Percentiles rank a stretch among this genome's conserved stretches.
Conservation (phyloP, 1,140 invertebrate species). For the Sipha flava region DNA sequence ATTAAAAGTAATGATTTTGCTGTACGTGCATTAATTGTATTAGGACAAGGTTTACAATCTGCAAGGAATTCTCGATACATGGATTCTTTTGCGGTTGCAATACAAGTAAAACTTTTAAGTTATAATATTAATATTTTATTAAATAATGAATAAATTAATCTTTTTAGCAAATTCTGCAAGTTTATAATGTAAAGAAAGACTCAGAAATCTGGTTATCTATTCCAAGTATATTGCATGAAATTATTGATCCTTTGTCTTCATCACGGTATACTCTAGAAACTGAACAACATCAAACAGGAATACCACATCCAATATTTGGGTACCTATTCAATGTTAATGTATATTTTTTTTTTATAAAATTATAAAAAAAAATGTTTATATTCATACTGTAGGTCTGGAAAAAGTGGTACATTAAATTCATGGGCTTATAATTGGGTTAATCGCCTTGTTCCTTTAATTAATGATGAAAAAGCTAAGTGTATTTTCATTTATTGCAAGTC, state of each 20-base stretch:
- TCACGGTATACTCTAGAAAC: slow-evolving; percentile 18
- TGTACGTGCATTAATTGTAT: slow-evolving; percentile 53
- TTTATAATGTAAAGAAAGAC: slow-evolving; percentile 50
- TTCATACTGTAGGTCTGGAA: slow-evolving; percentile 53
- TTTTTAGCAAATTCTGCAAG: slow-evolving; percentile 23
- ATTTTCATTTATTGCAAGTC: slow-evolving; percentile 58
- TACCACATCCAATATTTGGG: slow-evolving; percentile 22
- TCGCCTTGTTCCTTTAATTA: slow-evolving; percentile 52
- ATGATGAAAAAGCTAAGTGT: slow-evolving; percentile 47
- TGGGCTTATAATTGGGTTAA: slow-evolving; percentile 65
- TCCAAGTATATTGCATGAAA: slow-evolving; percentile 36
- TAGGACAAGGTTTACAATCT: slow-evolving; percentile 62
- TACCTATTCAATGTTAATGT: too few species aligned
- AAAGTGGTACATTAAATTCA: slow-evolving; percentile 55
- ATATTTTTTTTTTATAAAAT: not conserved
- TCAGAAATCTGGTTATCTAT: slow-evolving; percentile 29
- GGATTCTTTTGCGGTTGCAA: slow-evolving; percentile 63
- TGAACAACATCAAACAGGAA: slow-evolving; percentile 16
- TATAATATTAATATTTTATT: not conserved
- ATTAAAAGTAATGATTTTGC: slow-evolving; percentile 58
- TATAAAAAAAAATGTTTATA: not conserved
- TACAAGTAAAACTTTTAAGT: slow-evolving; percentile 55
- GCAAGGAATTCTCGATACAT: slow-evolving; percentile 63
- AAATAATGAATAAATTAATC: not conserved
- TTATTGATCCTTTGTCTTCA: slow-evolving; percentile 36